A percentile compares a stretch with the other conserved stretches of the same genome.
phyloP scores from a whole-genome alignment of 2,888 invertebrate genomes.

The Lobophora halterata region DNA sequence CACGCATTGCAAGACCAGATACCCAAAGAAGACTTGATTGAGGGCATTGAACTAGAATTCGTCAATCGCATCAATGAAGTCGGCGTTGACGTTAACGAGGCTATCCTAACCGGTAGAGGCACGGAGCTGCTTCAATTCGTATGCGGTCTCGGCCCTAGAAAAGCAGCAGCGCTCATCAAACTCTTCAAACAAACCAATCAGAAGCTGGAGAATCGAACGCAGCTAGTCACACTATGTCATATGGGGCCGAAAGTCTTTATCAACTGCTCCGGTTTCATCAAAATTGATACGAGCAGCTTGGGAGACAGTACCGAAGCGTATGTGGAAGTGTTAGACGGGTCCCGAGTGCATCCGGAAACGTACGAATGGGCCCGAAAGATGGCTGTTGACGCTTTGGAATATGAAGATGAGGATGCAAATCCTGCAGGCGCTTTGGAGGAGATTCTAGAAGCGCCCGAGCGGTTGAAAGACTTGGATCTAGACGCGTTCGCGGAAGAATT shows the following conservation, averaged over 20 bases:
- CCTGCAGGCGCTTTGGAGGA: slow-evolving; percentile 98
- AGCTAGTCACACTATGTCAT: slow-evolving; percentile 96
- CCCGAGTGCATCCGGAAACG: slow-evolving; percentile 98
- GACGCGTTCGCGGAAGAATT: slow-evolving; percentile 99
- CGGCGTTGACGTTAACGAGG: slow-evolving; percentile 97
- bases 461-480: slow-evolving; percentile 96
- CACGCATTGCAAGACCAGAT: slow-evolving; percentile 92
- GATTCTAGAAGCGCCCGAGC: slow-evolving; percentile 96
- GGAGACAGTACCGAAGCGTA: slow-evolving; percentile 97
- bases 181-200: slow-evolving; percentile 95
- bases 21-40: slow-evolving; percentile 91
- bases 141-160: slow-evolving; percentile 97
- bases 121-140: slow-evolving; percentile 96
- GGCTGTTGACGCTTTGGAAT: slow-evolving; percentile 99
- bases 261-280: slow-evolving; percentile 99
- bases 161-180: slow-evolving; percentile 92
- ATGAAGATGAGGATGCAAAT: slow-evolving; percentile 97
- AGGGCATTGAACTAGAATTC: slow-evolving; percentile 92
- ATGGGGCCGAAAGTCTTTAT: slow-evolving; percentile 99
- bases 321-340: slow-evolving; percentile 97
- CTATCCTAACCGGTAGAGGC: slow-evolving; percentile 93
- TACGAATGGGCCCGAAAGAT: slow-evolving; percentile 99
- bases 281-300: slow-evolving; percentile 97
- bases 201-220: slow-evolving; percentile 95
- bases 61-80: slow-evolving; percentile 98